phyloP scores from a whole-genome alignment of 1,140 invertebrate species.

The Thrips palmi region DNA sequence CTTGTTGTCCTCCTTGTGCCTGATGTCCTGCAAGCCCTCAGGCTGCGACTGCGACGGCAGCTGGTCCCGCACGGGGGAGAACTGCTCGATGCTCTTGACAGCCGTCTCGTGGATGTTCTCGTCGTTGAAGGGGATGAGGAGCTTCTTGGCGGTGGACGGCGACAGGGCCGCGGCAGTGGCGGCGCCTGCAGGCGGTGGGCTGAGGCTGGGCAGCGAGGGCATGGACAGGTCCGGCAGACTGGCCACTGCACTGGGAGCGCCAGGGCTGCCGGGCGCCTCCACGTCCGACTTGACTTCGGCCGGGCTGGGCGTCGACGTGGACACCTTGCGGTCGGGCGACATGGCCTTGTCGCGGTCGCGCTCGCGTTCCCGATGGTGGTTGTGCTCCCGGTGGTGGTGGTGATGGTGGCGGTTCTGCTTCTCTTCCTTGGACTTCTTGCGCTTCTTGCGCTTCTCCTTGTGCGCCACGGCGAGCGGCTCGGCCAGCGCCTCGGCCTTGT shows the following conservation, averaged over 20 bases:
- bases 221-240: constrained; percentile 27
- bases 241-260: too few relatives aligned
- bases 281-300: too few relatives aligned
- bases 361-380: constrained; percentile 8
- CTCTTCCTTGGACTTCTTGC: constrained; percentile 63
- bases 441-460: constrained; percentile 64
- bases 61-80: constrained; percentile 36
- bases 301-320: too few relatives aligned
- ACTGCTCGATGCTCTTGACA: constrained; percentile 58
- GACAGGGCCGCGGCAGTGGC: constrained; percentile 1
- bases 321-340: too few relatives aligned
- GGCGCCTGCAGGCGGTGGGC: constrained; percentile 21
- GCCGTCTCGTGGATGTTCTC: constrained; percentile 60
- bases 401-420: constrained; percentile 44
- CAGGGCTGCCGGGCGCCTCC: too few relatives aligned
- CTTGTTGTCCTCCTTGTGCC: constrained; percentile 20
- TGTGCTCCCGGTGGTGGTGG: constrained; percentile 22
- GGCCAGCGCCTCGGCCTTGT: constrained; percentile 27
- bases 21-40: constrained; percentile 17
- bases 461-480: too few relatives aligned
- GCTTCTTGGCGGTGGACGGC: too few relatives aligned
- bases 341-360: constrained; percentile 3
- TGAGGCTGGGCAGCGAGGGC: too few relatives aligned
- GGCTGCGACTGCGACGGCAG: constrained; percentile 12
- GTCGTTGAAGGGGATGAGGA: constrained; percentile 28